phyloP scores from a whole-genome alignment of 2,113 vertebrate species.

The Pristiophorus japonicus region DNA sequence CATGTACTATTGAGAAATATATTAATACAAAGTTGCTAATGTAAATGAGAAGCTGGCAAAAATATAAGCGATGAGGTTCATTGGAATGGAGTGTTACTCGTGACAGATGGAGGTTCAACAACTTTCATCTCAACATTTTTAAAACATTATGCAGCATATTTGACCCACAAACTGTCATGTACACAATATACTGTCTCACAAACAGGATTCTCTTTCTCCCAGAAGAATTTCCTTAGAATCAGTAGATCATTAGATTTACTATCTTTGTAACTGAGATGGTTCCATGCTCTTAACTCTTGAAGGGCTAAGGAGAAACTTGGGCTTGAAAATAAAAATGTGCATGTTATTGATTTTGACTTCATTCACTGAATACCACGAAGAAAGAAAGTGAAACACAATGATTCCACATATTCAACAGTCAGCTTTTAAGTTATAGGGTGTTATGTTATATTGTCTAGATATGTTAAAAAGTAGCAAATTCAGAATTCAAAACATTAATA shows the following conservation, averaged over 20 bases:
- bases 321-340: not conserved
- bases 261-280: slow-evolving; percentile 27
- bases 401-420: not conserved
- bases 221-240: not conserved
- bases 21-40: not conserved
- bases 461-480: not conserved
- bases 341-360: not conserved
- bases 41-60: slow-evolving; percentile 10
- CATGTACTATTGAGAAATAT: not conserved
- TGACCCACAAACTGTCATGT: slow-evolving; percentile 23
- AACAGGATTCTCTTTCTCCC: slow-evolving; percentile 34
- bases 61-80: not conserved
- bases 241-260: slow-evolving; percentile 11
- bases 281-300: slow-evolving; percentile 17
- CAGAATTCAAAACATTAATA: not conserved
- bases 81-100: not conserved
- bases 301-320: not conserved
- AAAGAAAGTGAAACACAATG: not conserved
- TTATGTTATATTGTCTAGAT: not conserved
- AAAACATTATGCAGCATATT: slow-evolving; percentile 15
- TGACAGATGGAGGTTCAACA: slow-evolving; percentile 20
- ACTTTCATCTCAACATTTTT: slow-evolving; percentile 9
- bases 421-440: not conserved
- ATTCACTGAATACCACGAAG: not conserved
- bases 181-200: slow-evolving; percentile 26